A percentile compares a stretch with the other conserved stretches of the same genome.
These are phyloP conservation scores for Heliocidaris erythrogramma DNA, from an alignment of 35 echinoderm and acorn worm genomes.

Conservation along the genomic window DNA sequence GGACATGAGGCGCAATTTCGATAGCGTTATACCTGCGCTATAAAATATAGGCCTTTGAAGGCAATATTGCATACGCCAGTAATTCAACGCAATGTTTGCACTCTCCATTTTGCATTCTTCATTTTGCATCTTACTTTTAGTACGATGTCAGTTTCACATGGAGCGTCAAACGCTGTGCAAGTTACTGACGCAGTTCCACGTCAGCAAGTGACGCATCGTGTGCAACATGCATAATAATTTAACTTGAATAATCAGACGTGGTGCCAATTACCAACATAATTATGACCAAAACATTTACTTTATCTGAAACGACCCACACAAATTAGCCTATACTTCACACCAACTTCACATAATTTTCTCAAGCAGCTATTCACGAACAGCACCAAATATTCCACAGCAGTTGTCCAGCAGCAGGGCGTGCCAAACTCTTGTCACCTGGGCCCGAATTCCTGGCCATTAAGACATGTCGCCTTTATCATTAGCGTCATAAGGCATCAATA, in stretches of 20 bases:
- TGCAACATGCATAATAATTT: background rate
- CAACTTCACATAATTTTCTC: background rate
- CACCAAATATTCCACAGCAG: background rate
- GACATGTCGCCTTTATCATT: background rate
- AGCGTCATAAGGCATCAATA: background rate
- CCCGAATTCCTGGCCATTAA: slow-evolving; percentile 9
- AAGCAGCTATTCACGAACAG: background rate
- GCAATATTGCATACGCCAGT: too few relatives aligned
- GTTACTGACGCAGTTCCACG: too few relatives aligned
- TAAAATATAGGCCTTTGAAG: too few relatives aligned
- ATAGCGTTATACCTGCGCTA: too few relatives aligned
- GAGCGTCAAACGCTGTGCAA: too few relatives aligned
- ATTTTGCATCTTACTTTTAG: too few relatives aligned
- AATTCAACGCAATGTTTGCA: too few relatives aligned
- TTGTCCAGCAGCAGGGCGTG: background rate
- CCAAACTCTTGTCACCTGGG: background rate
- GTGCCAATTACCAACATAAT: background rate
- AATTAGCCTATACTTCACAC: background rate
- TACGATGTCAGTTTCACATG: too few relatives aligned
- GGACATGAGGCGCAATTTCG: too few relatives aligned
- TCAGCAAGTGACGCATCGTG: too few relatives aligned
- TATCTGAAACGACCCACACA: background rate
- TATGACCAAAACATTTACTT: background rate
- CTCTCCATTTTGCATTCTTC: too few relatives aligned
- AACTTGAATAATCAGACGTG: background rate